phyloP scores from a whole-genome alignment of 92 coral and sea anemone genomes.

The Palythoa heliodiscus region DNA sequence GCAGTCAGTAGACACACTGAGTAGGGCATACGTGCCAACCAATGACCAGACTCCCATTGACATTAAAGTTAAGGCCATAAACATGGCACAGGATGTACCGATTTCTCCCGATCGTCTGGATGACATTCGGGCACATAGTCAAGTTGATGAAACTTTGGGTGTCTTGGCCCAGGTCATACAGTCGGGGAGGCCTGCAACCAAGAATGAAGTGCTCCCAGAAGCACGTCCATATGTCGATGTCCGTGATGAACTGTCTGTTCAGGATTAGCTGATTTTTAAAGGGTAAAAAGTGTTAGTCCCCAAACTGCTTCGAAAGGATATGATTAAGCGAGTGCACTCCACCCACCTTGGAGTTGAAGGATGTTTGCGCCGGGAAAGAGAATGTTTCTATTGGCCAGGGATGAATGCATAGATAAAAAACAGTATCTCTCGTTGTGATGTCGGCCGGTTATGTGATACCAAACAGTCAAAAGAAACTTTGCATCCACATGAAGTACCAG shows the following conservation, averaged over 20 bases:
- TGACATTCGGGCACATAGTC: constrained; percentile 40
- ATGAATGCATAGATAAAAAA: too few relatives aligned
- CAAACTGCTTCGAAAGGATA: constrained; percentile 40
- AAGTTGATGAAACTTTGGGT: constrained; percentile 29
- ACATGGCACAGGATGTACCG: constrained; percentile 39
- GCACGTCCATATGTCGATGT: constrained; percentile 47
- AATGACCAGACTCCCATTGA: constrained; percentile 8
- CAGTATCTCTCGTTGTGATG: constrained; percentile 29
- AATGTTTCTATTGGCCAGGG: too few relatives aligned
- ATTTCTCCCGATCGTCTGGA: too few relatives aligned
- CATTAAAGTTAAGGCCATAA: constrained; percentile 32
- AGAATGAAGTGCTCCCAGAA: constrained; percentile 31
- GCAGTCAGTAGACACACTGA: constrained; percentile 46
- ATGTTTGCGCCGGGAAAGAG: constrained; percentile 43
- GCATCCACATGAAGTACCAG: too few relatives aligned
- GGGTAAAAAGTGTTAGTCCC: too few relatives aligned
- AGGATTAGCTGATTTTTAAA: constrained; percentile 47
- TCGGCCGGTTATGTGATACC: background rate
- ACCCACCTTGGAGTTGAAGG: constrained; percentile 55
- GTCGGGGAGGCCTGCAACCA: constrained; percentile 51
- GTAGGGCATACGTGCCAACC: constrained; percentile 37
- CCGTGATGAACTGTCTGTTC: too few relatives aligned
- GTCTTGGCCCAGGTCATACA: constrained; percentile 29
- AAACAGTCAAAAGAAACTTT: constrained; percentile 32
- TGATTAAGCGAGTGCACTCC: constrained; percentile 53